Conservation (phyloP, 2,888 invertebrate genomes). For the Drosophila cyrtoloma region DNA sequence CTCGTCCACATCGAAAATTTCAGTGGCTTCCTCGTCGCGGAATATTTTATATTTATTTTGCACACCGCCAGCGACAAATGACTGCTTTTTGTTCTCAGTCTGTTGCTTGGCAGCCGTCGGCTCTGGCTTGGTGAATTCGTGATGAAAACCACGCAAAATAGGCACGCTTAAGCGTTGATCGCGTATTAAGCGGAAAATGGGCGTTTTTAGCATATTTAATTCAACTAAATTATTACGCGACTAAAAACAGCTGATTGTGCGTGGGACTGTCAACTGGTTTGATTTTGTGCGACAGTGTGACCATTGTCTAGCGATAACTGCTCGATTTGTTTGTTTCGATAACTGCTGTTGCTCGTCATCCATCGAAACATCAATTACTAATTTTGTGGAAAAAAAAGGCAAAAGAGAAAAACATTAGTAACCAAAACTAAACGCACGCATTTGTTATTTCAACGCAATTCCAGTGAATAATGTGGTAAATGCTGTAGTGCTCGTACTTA, state of each 20-base stretch:
- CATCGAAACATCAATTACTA: slow-evolving; percentile 61
- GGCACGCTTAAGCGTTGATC: slow-evolving; percentile 72
- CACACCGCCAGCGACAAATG: slow-evolving; percentile 85
- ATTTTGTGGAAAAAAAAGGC: slow-evolving; percentile 54
- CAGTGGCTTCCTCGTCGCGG: slow-evolving; percentile 89
- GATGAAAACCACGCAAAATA: slow-evolving; percentile 77
- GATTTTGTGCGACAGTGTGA: slow-evolving; percentile 15
- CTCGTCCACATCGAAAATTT: slow-evolving; percentile 91
- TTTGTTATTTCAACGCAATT: slow-evolving; percentile 33
- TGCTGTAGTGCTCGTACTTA: slow-evolving; percentile 39
- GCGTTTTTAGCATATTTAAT: slow-evolving; percentile 68
- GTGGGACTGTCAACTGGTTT: slow-evolving; percentile 14
- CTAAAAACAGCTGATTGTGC: slow-evolving; percentile 41
- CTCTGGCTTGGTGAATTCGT: slow-evolving; percentile 80
- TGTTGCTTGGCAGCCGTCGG: slow-evolving; percentile 14
- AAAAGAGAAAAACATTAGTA: slow-evolving; percentile 52
- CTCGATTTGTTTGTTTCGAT: slow-evolving; percentile 41
- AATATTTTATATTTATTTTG: slow-evolving; percentile 89
- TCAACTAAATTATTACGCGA: slow-evolving; percentile 48
- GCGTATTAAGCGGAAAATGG: slow-evolving; percentile 72
- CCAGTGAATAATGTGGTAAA: slow-evolving; percentile 54
- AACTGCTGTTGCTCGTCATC: slow-evolving; percentile 36
- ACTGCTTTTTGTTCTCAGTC: slow-evolving; percentile 1
- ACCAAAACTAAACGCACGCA: slow-evolving; percentile 47
- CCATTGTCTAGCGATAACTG: background rate